These are phyloP conservation scores for Patiria miniata DNA, from an alignment of 35 echinoderm and acorn worm genomes.

Conservation along the genomic window DNA sequence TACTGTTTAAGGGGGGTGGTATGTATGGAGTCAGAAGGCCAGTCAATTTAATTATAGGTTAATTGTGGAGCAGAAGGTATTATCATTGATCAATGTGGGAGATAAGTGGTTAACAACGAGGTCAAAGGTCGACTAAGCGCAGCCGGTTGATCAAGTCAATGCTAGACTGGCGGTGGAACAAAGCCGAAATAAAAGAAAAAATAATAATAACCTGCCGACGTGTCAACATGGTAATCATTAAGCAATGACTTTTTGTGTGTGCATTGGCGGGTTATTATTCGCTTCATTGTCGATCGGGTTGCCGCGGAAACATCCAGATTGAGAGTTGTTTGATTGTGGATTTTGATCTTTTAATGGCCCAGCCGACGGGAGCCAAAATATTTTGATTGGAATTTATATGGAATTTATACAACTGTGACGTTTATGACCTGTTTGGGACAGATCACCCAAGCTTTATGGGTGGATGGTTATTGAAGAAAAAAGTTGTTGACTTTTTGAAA, in stretches of 20 bases:
- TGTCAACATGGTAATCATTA: constrained; percentile 1
- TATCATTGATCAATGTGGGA: neutral
- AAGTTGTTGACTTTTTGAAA: too few relatives aligned
- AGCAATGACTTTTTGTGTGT: neutral
- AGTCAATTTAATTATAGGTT: constrained; percentile 3
- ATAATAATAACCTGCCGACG: too few relatives aligned
- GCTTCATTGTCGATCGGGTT: neutral
- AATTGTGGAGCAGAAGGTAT: neutral
- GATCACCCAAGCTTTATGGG: too few relatives aligned
- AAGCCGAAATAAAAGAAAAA: neutral
- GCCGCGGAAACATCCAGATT: neutral
- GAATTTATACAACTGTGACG: too few relatives aligned
- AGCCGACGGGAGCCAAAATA: too few relatives aligned
- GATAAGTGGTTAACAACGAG: neutral
- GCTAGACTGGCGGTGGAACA: neutral
- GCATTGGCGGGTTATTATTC: neutral
- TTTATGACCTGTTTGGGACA: too few relatives aligned
- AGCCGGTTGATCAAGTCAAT: neutral
- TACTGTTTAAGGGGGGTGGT: too few relatives aligned
- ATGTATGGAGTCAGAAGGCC: too few relatives aligned
- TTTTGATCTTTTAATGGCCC: neutral
- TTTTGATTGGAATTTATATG: too few relatives aligned
- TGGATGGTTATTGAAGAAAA: too few relatives aligned
- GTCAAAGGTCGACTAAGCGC: neutral
- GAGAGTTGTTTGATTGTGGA: neutral